Evolutionary conservation across 2,888 invertebrate species (phyloP), one percentile per base, ranked within the genome.

Genomic region (Agriopis leucophaearia): DNA sequence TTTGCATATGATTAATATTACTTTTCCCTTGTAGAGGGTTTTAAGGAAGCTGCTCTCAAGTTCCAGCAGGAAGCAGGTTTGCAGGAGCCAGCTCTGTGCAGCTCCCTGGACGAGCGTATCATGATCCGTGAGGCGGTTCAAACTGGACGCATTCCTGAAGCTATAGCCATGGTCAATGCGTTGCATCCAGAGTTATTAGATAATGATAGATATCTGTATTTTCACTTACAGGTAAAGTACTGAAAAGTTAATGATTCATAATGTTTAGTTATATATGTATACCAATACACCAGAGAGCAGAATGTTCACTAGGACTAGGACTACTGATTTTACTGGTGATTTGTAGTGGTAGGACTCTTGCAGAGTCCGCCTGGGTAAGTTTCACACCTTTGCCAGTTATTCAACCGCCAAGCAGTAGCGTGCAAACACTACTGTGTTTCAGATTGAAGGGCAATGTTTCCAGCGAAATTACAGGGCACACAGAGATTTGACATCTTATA

Each of bases 31-130:
- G 3, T 83, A 98, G 98, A 98, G 91, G 98, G 98, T 8, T 98
- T 98, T 81, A 98, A 99, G 90, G 99, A 99, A 88, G 99, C 99
- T 5, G 99, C 99, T 0, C 97, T 99, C 79, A 99, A 99, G 87
- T 99, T 99, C 88, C 97, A 98, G 87, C 96, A 97, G 80, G 99
- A 99, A 89, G 98, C 99, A 8, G 99, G 99, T 0, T 75, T 94
- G 15, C 94, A 94, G 48, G 94, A 94, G 77, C 94, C 94, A 2
- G 92, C 94, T 0, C 82, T 94, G 0, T 94, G 94, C 74, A 97
- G 97, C 81, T 97, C 97, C 0, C 90, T 99, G 69, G 99, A 99
- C 80, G 98, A 99, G 81, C 94, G 98, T 75, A 98, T 98, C 81
- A 95, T 97, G 87, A 99, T 99, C 76, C 95, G 99, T 58, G 98